These are phyloP conservation scores for Caenorhabditis japonica DNA, from an alignment of 2,888 invertebrate genomes.

Conservation along the genomic window DNA sequence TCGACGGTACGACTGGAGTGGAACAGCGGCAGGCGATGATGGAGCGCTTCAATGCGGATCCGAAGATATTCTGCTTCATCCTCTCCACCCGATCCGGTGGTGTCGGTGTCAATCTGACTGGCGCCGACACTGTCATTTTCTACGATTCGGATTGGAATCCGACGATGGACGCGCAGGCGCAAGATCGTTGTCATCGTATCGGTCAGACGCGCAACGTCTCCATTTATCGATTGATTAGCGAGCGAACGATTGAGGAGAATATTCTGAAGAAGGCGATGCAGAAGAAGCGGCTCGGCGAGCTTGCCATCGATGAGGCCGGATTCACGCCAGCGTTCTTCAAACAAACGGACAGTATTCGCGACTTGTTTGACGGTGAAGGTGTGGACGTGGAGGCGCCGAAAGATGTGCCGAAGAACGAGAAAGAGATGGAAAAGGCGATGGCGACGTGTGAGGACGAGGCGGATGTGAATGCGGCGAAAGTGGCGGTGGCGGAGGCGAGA, in stretches of 20 bases:
- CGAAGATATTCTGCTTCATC: constrained; percentile 95
- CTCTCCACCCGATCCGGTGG: constrained; percentile 97
- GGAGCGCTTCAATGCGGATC: constrained; percentile 96
- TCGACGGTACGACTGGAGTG: constrained; percentile 95
- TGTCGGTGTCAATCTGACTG: constrained; percentile 96
- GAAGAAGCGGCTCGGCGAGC: constrained; percentile 92
- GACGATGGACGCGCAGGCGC: constrained; percentile 95
- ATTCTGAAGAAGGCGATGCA: constrained; percentile 98
- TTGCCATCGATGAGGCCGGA: constrained; percentile 98
- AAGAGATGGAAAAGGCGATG: constrained; percentile 72
- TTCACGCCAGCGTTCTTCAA: constrained; percentile 97
- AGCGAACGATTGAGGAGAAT: constrained; percentile 98
- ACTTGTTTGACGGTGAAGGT: constrained; percentile 73
- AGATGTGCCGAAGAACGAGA: constrained; percentile 59
- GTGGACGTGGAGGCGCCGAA: constrained; percentile 59
- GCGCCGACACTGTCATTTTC: constrained; percentile 98
- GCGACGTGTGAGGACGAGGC: constrained; percentile 73
- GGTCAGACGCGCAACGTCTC: constrained; percentile 99
- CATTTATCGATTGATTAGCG: constrained; percentile 94
- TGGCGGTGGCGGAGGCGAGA: constrained; percentile 68
- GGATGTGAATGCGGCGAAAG: constrained; percentile 73
- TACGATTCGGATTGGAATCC: constrained; percentile 89
- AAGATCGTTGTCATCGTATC: constrained; percentile 92
- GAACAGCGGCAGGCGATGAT: constrained; percentile 94
- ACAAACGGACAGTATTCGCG: constrained; percentile 74